Base-by-base conservation (phyloP, 1,140 invertebrate species). In the Dreissena polymorpha region DNA sequence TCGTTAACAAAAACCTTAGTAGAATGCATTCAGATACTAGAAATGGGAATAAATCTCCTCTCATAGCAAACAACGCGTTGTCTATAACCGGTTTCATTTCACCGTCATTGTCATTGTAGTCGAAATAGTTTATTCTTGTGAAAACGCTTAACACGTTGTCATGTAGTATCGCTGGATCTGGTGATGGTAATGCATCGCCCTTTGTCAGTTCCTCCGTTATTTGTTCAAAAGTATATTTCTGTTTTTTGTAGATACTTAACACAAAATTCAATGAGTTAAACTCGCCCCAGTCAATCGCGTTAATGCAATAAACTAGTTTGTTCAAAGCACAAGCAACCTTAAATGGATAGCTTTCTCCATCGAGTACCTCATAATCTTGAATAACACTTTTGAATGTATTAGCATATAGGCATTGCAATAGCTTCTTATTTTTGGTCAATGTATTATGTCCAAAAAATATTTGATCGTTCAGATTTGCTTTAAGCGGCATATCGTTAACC, bases 231-330 rank as follows among this genome's bases (percentile, higher is more conserved):
- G 50, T 51, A n/a, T 71, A 71, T 6, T 51, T 50, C 25, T 71
- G 29, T 8, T n/a, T 39, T 23, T n/a, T 50, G 39, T 71, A 71
- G 18, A 71, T 71, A 21, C 69, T 71, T 13, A 71, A 71, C 39
- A 71, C n/a, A 51, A 71, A 71, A 71, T 71, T 71, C 69, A 71
- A 71, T 51, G 69, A 49, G 69, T 71, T 71, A 23, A 51, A 71
- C 39, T 71, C 69, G 21, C 69, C 69, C 7, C 39, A 50, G 39
- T 71, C 69, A 27, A 71, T 71, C 10, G 69, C 69, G 25, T 71
- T 71, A 8, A 50, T 51, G 10, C 39, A n/a, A 23, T 71, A 71
- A 51, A 51, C 29, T 10, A 71, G 69, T 27, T 71, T 71, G 39
- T 71, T 51, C 12, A 71, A 23, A 21, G n/a, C 49, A 12, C 69